Percentiles rank a stretch among this genome's conserved stretches.
Evolutionary conservation across 2,888 invertebrate genomes (phyloP).

Genomic region (Cremastinae sp.): DNA sequence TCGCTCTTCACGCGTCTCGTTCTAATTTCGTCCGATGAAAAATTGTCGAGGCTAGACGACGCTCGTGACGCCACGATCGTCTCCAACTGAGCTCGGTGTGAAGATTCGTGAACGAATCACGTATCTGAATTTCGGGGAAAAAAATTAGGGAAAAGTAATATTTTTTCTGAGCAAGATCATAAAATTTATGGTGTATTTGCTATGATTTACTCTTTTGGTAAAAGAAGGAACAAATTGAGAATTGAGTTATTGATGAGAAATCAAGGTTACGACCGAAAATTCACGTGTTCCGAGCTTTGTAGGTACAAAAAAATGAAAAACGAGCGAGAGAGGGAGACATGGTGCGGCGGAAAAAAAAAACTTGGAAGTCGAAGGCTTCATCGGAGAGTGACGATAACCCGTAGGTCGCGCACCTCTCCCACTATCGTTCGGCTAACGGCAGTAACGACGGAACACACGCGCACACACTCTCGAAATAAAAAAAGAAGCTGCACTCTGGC

Average conservation of each 20-base stretch:
- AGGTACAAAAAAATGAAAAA: slow-evolving; percentile 63
- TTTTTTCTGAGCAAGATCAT: too few relatives aligned
- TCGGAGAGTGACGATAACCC: slow-evolving; percentile 72
- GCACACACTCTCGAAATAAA: slow-evolving; percentile 58
- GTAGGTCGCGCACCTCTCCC: slow-evolving; percentile 77
- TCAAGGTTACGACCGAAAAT: background rate
- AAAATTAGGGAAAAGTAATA: too few relatives aligned
- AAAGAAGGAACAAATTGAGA: too few relatives aligned
- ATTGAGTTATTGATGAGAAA: too few relatives aligned
- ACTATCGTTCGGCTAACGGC: slow-evolving; percentile 64
- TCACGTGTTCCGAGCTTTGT: slow-evolving; percentile 67
- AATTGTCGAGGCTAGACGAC: slow-evolving; percentile 60
- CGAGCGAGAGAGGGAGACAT: slow-evolving; percentile 17
- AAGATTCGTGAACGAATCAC: background rate
- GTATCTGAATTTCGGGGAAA: background rate
- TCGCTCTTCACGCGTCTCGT: slow-evolving; percentile 44
- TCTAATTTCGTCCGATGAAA: slow-evolving; percentile 64
- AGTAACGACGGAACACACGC: slow-evolving; percentile 37
- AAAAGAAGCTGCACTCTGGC: slow-evolving; percentile 64
- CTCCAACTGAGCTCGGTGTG: slow-evolving; percentile 27
- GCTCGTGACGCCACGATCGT: slow-evolving; percentile 23
- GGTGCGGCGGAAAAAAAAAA: slow-evolving; percentile 3
- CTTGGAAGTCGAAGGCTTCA: slow-evolving; percentile 41
- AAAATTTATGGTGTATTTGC: too few relatives aligned
- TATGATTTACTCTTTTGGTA: too few relatives aligned